Evolutionary conservation across 2,888 invertebrate species (phyloP).

Genomic region (Onthophagus sagittarius): DNA sequence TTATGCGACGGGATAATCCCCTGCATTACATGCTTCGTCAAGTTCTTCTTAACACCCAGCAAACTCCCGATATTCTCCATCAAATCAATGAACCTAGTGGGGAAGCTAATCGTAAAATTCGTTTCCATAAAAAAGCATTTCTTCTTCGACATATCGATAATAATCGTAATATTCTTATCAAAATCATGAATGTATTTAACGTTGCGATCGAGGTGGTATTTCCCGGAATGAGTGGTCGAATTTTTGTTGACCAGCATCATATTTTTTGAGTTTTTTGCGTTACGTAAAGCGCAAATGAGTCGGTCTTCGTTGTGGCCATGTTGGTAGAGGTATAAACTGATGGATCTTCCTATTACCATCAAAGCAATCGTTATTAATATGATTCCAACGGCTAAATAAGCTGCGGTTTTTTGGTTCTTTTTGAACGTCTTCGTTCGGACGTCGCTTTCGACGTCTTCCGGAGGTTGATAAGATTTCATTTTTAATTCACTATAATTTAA

Average conservation of each 20-base stretch:
- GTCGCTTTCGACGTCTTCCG: neutral
- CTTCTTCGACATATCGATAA: neutral
- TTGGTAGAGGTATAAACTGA: neutral
- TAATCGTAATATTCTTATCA: neutral
- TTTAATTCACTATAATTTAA: neutral
- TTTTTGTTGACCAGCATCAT: neutral
- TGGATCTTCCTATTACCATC: neutral
- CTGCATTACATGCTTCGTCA: neutral
- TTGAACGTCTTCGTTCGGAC: neutral
- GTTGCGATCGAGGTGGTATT: too few relatives aligned
- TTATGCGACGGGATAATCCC: neutral
- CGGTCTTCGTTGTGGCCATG: neutral
- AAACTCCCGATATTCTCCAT: neutral
- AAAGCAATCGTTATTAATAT: neutral
- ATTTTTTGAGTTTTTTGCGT: neutral
- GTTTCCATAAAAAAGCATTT: neutral
- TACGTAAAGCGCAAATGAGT: neutral
- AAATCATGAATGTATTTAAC: neutral
- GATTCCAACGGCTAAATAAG: neutral
- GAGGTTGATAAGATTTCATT: neutral
- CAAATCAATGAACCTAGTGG: neutral
- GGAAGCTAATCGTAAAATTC: neutral
- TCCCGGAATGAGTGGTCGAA: neutral
- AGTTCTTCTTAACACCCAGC: neutral
- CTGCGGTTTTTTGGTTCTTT: neutral